Evolutionary conservation across 2,113 vertebrate genomes (phyloP).

Genomic region (Brienomyrus longianalis): DNA sequence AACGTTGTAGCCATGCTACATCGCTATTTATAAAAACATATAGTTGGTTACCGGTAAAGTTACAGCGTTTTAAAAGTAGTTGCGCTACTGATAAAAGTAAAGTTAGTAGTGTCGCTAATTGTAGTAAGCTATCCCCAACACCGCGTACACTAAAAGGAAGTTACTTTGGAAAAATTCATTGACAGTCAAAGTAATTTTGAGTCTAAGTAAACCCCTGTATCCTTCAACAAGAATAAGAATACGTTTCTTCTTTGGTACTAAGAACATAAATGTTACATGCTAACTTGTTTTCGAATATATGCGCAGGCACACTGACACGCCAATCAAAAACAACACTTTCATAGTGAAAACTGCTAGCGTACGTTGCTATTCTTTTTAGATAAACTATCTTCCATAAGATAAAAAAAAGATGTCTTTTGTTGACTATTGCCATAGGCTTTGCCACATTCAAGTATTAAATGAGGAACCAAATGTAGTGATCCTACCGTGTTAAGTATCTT

Average conservation of each 20-base stretch:
- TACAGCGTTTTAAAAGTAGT: not conserved
- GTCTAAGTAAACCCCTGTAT: not conserved
- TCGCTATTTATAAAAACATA: too few species aligned
- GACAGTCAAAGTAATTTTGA: not conserved
- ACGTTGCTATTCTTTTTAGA: slow-evolving; percentile 24
- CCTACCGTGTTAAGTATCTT: not conserved
- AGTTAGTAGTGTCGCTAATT: not conserved
- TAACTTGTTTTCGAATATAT: not conserved
- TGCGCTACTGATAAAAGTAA: not conserved
- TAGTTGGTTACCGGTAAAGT: not conserved
- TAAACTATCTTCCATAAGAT: slow-evolving; percentile 17
- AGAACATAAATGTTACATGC: not conserved
- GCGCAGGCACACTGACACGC: not conserved
- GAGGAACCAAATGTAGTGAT: not conserved
- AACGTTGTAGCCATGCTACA: too few species aligned
- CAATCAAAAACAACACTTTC: not conserved
- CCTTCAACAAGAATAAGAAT: not conserved
- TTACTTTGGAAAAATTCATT: not conserved
- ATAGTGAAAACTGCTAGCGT: slow-evolving; percentile 34
- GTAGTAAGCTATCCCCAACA: too few species aligned
- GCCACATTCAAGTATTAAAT: not conserved
- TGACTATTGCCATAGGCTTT: not conserved
- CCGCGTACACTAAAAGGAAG: not conserved
- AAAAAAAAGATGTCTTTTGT: not conserved
- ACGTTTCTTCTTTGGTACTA: not conserved